These are phyloP conservation scores for Danaus chrysippus DNA, from an alignment of 2,888 invertebrate genomes.

Conservation along the genomic window DNA sequence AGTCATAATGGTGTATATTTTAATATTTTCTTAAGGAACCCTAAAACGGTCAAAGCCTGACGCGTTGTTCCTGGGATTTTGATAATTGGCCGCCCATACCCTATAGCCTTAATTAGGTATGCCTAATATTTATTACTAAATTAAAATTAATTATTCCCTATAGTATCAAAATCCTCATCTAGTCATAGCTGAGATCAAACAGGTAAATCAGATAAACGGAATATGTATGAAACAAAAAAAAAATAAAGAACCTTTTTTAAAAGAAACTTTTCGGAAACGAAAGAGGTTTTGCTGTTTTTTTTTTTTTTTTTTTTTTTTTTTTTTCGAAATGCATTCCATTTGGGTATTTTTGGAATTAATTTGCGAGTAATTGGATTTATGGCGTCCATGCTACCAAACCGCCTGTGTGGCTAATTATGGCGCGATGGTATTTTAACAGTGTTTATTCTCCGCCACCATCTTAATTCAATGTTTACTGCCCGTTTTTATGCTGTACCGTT, in stretches of 20 bases:
- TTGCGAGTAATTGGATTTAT: constrained; percentile 71
- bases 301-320: not conserved
- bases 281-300: not conserved
- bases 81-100: constrained; percentile 31
- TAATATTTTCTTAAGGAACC: constrained; percentile 10
- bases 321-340: constrained; percentile 38
- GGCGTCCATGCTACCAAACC: constrained; percentile 52
- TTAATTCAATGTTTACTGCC: constrained; percentile 44
- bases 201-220: not conserved
- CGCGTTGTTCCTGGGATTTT: constrained; percentile 33
- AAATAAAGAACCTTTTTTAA: not conserved
- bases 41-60: constrained; percentile 46
- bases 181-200: not conserved
- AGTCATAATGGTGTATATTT: not conserved
- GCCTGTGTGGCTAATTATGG: constrained; percentile 64
- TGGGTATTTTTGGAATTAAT: constrained; percentile 61
- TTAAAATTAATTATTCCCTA: constrained; percentile 8
- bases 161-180: not conserved
- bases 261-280: not conserved
- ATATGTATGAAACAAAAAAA: not conserved
- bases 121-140: constrained; percentile 24
- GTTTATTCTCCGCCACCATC: constrained; percentile 55
- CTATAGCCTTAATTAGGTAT: constrained; percentile 30
- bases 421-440: constrained; percentile 59
- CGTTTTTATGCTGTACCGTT: constrained; percentile 37